Conservation (phyloP, 2,113 vertebrate genomes). For the Tamias sibiricus region DNA sequence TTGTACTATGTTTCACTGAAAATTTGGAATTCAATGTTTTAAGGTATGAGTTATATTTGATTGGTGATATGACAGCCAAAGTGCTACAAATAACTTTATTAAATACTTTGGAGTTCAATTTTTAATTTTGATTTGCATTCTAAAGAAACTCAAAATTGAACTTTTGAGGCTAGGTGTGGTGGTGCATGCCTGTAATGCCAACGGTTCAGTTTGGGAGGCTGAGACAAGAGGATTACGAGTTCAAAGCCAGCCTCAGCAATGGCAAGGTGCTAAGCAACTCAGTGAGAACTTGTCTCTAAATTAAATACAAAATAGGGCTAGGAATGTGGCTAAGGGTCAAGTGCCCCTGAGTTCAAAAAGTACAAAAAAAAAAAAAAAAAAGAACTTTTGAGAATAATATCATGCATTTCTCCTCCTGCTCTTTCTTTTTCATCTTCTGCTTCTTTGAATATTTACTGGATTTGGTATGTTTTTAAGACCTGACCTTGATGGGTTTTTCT, state of each 20-base stretch:
- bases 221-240: too few species aligned
- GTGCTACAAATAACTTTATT: background rate
- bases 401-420: background rate
- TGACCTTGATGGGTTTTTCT: background rate
- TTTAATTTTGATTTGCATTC: conserved; percentile 34
- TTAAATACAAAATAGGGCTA: too few species aligned
- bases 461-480: background rate
- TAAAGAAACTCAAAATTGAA: background rate
- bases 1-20: background rate
- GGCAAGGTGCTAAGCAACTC: too few species aligned
- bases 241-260: too few species aligned
- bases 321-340: too few species aligned
- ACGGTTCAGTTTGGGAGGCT: too few species aligned
- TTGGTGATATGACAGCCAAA: background rate
- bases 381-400: background rate
- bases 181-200: too few species aligned
- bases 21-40: conserved; percentile 23
- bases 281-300: too few species aligned
- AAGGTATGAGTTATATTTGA: background rate
- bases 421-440: background rate
- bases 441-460: background rate
- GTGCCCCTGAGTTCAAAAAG: too few species aligned
- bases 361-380: too few species aligned
- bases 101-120: background rate
- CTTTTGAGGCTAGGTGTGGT: too few species aligned